Evolutionary conservation across 2,797 vertebrate species (phyloP).

Genomic region (Ptychadena robeensis): DNA sequence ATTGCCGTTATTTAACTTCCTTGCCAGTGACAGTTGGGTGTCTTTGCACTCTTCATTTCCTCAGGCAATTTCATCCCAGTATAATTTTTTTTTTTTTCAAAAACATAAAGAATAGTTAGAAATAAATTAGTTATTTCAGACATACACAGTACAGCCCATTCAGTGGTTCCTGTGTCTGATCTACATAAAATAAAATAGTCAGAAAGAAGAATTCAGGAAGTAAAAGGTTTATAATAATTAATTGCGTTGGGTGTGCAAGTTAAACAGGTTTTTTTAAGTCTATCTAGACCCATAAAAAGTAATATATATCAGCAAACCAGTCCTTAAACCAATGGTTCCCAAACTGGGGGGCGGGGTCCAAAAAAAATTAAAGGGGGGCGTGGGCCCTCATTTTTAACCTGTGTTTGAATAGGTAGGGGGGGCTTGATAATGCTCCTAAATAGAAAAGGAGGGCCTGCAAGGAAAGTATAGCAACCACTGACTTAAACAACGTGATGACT

Average conservation of each 20-base stretch:
- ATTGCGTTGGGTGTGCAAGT: background rate
- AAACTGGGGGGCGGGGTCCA: too few species aligned
- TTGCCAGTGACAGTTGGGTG: conserved; percentile 28
- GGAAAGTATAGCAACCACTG: too few species aligned
- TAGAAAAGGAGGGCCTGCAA: too few species aligned
- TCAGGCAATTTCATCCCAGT: conserved; percentile 13
- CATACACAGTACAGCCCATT: background rate
- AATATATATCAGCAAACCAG: background rate
- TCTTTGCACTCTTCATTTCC: conserved; percentile 13
- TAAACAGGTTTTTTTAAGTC: background rate
- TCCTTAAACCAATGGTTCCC: too few species aligned
- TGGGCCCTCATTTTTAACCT: too few species aligned
- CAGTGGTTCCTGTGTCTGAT: background rate
- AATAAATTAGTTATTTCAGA: background rate
- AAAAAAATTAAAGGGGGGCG: too few species aligned
- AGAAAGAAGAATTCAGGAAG: background rate
- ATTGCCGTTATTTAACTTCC: conserved; percentile 43
- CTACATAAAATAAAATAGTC: background rate
- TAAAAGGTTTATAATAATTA: background rate
- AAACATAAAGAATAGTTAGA: conserved; percentile 8
- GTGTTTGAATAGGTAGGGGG: too few species aligned
- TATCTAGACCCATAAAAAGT: background rate
- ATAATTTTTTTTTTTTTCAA: conserved; percentile 19
- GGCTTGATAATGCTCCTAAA: too few species aligned
- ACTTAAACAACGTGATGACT: too few species aligned